These are phyloP conservation scores for Drosophila planitibia DNA, from an alignment of 2,888 invertebrate species.

Conservation along the genomic window DNA sequence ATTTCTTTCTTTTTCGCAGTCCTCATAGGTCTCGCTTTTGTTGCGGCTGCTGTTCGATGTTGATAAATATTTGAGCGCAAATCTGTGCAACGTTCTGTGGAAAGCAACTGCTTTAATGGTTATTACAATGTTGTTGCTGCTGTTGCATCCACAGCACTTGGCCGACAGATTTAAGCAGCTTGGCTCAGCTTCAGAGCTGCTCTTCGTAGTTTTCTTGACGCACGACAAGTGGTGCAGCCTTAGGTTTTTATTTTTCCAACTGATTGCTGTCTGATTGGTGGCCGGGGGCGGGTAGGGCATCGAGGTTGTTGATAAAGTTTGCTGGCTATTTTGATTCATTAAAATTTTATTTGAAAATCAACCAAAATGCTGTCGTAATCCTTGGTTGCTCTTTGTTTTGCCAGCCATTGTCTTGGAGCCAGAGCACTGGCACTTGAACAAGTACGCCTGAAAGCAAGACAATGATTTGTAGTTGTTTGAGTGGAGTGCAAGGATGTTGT, in stretches of 20 bases:
- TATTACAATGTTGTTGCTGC: constrained; percentile 22
- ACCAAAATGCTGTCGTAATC: constrained; percentile 73
- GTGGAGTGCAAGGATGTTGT: constrained; percentile 11
- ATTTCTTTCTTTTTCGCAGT: background rate
- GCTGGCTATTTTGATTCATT: constrained; percentile 63
- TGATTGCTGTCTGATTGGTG: constrained; percentile 14
- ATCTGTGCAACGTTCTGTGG: constrained; percentile 34
- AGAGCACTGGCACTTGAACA: constrained; percentile 42
- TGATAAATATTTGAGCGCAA: constrained; percentile 71
- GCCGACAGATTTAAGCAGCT: constrained; percentile 43
- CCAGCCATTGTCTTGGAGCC: constrained; percentile 37
- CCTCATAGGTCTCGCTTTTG: background rate
- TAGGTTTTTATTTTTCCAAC: constrained; percentile 26
- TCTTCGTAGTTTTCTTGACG: constrained; percentile 37
- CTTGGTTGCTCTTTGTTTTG: constrained; percentile 61
- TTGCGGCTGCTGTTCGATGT: constrained; percentile 47
- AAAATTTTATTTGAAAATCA: constrained; percentile 81
- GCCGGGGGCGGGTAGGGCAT: background rate
- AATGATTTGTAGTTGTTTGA: constrained; percentile 30
- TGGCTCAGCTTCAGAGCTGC: constrained; percentile 40
- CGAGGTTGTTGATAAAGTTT: constrained; percentile 27
- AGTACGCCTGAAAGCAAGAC: constrained; percentile 58
- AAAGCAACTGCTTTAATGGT: constrained; percentile 59
- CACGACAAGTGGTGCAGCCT: constrained; percentile 43
- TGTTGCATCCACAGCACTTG: constrained; percentile 32